Conservation (phyloP, 2,113 vertebrate species). For the Microcebus murinus region DNA sequence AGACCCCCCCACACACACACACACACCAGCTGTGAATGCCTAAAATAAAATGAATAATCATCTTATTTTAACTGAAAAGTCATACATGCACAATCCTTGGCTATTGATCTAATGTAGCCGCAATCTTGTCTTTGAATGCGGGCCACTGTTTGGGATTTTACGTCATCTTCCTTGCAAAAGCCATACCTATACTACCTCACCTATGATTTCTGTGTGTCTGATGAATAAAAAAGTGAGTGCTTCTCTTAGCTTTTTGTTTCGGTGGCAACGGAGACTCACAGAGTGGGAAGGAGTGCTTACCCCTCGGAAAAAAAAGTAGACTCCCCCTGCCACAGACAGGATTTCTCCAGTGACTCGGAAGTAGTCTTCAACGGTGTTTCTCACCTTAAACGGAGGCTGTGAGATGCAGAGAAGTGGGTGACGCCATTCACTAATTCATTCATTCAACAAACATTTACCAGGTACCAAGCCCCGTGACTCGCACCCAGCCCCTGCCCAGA, state of each 20-base stretch:
- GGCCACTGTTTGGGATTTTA: no score
- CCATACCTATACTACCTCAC: no score
- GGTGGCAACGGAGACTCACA: background rate
- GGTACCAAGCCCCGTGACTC: background rate
- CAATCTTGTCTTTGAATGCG: no score
- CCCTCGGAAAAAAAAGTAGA: slow-evolving; percentile 93
- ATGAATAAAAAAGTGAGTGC: background rate
- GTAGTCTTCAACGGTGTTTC: slow-evolving; percentile 80
- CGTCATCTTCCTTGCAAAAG: no score
- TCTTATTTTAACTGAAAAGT: no score
- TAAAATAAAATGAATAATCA: no score
- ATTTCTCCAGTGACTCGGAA: slow-evolving; percentile 89
- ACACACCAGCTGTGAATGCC: background rate
- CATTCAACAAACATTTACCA: background rate
- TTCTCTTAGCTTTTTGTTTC: background rate
- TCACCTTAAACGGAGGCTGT: slow-evolving; percentile 87
- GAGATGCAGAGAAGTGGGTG: slow-evolving; percentile 56
- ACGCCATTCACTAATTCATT: background rate
- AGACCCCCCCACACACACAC: no score
- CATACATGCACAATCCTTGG: no score
- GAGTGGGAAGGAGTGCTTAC: slow-evolving; percentile 84
- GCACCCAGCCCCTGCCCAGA: background rate
- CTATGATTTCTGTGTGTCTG: no score
- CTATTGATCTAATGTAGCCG: no score
- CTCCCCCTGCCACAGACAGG: slow-evolving; percentile 86